Evolutionary conservation across 2,888 invertebrate genomes (phyloP).

Genomic region (Geophilus truncorum): DNA sequence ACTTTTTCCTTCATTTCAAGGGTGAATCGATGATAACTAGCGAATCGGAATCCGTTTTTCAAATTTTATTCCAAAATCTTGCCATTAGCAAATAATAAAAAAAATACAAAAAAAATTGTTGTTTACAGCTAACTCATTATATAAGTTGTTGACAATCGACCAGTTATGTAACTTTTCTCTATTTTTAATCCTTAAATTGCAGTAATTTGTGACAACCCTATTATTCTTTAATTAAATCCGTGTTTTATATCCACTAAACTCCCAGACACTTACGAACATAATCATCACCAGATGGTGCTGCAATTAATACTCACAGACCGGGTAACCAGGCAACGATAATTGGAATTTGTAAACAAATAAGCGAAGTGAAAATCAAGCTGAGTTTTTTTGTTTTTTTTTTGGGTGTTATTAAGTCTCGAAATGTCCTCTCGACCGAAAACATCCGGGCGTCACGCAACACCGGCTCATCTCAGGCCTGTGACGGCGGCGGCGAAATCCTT

Average conservation of each 20-base stretch:
- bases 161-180: neutral
- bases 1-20: neutral
- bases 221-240: no score
- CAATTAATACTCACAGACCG: neutral
- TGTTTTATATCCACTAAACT: no score
- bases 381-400: no score
- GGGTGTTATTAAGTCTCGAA: no score
- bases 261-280: neutral
- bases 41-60: neutral
- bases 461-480: neutral
- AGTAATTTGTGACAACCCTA: no score
- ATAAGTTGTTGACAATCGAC: neutral
- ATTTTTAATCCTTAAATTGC: no score
- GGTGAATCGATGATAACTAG: neutral
- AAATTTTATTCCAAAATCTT: neutral
- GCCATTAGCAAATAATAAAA: neutral
- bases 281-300: neutral
- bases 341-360: neutral
- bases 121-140: neutral
- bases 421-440: slow-evolving; percentile 30
- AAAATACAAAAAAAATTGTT: neutral
- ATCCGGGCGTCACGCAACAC: slow-evolving; percentile 7
- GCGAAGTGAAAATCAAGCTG: neutral
- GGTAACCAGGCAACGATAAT: neutral
- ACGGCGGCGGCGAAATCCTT: neutral